A percentile compares a stretch with the other conserved stretches of the same genome.
Evolutionary conservation across 2,888 invertebrate genomes (phyloP).

Genomic region (Acrocyrtus sp.): DNA sequence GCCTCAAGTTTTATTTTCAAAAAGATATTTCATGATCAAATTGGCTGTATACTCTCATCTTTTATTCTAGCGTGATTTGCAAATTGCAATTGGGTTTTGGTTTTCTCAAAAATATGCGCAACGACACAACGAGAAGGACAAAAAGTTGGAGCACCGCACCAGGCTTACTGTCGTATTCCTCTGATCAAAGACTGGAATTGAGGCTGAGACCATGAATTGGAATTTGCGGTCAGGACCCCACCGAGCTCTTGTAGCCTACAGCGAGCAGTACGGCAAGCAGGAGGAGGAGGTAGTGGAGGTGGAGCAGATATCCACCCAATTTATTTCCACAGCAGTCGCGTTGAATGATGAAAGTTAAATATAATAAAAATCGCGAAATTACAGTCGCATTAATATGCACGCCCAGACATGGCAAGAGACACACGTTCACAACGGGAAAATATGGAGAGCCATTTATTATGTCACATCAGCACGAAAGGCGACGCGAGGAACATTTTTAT

Average conservation of each 20-base stretch:
- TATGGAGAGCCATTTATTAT: too few species aligned
- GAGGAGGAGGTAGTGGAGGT: neutral
- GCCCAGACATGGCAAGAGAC: slow-evolving; percentile 26
- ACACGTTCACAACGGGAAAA: too few species aligned
- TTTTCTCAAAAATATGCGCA: too few species aligned
- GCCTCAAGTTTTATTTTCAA: neutral
- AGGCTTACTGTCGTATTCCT: slow-evolving; percentile 67
- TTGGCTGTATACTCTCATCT: neutral
- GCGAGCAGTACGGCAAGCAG: too few species aligned
- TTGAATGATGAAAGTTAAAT: too few species aligned
- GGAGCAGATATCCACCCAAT: neutral
- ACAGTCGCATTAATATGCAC: slow-evolving; percentile 36
- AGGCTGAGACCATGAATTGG: slow-evolving; percentile 69
- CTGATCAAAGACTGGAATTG: slow-evolving; percentile 70
- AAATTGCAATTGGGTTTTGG: too few species aligned
- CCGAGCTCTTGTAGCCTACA: slow-evolving; percentile 46
- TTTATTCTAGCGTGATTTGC: too few species aligned
- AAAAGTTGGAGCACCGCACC: slow-evolving; percentile 49
- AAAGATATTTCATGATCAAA: neutral
- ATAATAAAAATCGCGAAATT: too few species aligned
- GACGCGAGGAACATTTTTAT: too few species aligned
- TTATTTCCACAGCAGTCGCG: slow-evolving; percentile 11
- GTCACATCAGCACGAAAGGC: too few species aligned
- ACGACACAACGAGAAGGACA: slow-evolving; percentile 30
- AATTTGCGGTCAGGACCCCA: slow-evolving; percentile 61